Evolutionary conservation across 2,113 vertebrate genomes (phyloP), one percentile per base, ranked within the genome.

Genomic region (Lagopus leucura): DNA sequence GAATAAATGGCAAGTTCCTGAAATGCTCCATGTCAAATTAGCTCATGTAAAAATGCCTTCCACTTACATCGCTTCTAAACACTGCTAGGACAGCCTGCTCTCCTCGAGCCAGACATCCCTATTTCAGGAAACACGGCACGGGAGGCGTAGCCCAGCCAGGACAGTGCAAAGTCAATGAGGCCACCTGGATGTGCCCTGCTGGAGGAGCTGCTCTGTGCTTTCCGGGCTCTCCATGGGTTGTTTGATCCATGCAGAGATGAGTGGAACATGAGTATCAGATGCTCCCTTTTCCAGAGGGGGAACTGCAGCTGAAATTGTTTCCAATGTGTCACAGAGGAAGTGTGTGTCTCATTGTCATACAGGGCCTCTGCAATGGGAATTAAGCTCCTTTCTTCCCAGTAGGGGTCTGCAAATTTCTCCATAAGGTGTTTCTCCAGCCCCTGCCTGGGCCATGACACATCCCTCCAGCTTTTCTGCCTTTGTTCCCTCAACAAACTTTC

Each of bases 1-100:
- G 80, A 90, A 90, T 86, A 96, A 95, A 94, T 88, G 81, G 65
- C 86, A 92, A 91, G 85, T 91, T 95, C 91, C 82, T 92, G 88
- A 95, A 97, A 95, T 82, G 78, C 50, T 94, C 32, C 79, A 88
- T 48, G 70, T 88, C 57, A 86, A 84, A 93, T 94, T 91, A 92
- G 79, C 47, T 63, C 74, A 24, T 94, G 93, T 85, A 94, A 89
- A 94, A 95, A 90, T 66, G 88, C 65, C 88, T 94, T 91, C 70
- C 90, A 93, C 73, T 95, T 86, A 74, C 76, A 86, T 19, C 60
- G 61, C n/a, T 89, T 91, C 94, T 81, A 91, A 94, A 90, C 91
- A 69, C 27, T 90, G 32, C 77, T 82, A 48, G 93, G 86, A 87
- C 92, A 96, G 83, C 61, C 77, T 79, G 86, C 81, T 89, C 70